Evolutionary conservation across 1,140 invertebrate genomes (phyloP), one percentile per base, ranked within the genome.

Genomic region (Aphis craccivora): DNA sequence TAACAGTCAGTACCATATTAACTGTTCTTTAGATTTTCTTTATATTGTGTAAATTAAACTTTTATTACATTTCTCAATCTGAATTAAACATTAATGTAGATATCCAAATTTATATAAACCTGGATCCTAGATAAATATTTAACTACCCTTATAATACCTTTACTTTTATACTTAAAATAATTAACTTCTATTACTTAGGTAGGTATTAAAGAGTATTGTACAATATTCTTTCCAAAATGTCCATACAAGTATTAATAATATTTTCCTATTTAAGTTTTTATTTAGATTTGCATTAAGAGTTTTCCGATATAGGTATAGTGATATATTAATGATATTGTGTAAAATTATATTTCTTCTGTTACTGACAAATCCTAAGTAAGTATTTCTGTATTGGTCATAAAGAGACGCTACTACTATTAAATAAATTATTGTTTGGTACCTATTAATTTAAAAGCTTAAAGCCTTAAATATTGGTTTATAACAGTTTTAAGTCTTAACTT

Each of bases 321-420:
- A 88, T 88, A 11, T 48, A 51, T 37, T n/a, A 35, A 51, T 35
- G 25, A n/a, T 37, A 51, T 35, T 48, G 43, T 88, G n/a, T 88
- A 53, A 35, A 30, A 51, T 48, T 87, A n/a, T 53, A 35, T 88
- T 55, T 25, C 37, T 89, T 30, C 18, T 40, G 35, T 51, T 23
- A 81, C 25, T 51, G 35, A 92, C 11, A 83, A 81, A 51, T 76
- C 18, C 37, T 93, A 55, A 84, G 91, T 93, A 93, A 93, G 91
- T 93, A 93, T 93, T 84, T 84, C 91, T 84, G 48, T 84, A 84
- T 84, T 93, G 91, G 91, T 93, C 91, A 93, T 93, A 93, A 93
- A 93, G 91, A 93, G 91, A 93, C 91, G 91, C 90, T 76, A 76
- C 90, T 91, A 89, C 55, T 67, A 90, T 90, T 90, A 2, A 60